Evolutionary conservation across 2,888 invertebrate species (phyloP).

Genomic region (Heliconius erato): DNA sequence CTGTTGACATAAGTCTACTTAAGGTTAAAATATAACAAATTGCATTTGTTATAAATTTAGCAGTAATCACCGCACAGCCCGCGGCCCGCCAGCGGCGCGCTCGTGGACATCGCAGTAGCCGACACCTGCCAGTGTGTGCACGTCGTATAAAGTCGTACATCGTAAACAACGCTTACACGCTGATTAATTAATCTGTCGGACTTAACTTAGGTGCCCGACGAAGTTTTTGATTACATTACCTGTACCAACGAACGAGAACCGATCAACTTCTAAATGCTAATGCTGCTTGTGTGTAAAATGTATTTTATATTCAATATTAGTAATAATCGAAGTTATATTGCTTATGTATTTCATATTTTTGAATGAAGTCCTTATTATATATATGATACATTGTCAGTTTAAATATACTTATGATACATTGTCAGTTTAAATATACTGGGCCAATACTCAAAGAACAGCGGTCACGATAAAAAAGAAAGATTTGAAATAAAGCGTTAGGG

Average conservation of each 20-base stretch:
- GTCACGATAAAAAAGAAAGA: no score
- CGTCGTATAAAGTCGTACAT: background rate
- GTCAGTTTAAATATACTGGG: no score
- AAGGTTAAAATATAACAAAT: background rate
- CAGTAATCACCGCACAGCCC: conserved; percentile 24
- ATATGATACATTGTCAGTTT: no score
- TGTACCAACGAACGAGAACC: background rate
- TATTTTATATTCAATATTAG: no score
- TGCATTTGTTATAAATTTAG: conserved; percentile 15
- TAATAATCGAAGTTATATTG: no score
- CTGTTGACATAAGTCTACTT: background rate
- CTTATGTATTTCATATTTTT: no score
- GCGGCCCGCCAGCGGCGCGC: conserved; percentile 22
- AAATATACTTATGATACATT: no score
- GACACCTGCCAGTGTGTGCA: conserved; percentile 18
- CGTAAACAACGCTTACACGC: conserved; percentile 27
- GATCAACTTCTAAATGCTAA: background rate
- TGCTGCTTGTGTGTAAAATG: no score
- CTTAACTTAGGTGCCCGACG: conserved; percentile 10
- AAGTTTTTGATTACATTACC: conserved; percentile 24
- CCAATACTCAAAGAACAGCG: no score
- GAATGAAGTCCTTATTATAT: no score
- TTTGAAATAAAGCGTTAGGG: no score
- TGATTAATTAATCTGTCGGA: conserved; percentile 31
- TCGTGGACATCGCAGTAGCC: conserved; percentile 21